Evolutionary conservation across 2,888 invertebrate species (phyloP).

Genomic region (Entomobrya multifasciata): DNA sequence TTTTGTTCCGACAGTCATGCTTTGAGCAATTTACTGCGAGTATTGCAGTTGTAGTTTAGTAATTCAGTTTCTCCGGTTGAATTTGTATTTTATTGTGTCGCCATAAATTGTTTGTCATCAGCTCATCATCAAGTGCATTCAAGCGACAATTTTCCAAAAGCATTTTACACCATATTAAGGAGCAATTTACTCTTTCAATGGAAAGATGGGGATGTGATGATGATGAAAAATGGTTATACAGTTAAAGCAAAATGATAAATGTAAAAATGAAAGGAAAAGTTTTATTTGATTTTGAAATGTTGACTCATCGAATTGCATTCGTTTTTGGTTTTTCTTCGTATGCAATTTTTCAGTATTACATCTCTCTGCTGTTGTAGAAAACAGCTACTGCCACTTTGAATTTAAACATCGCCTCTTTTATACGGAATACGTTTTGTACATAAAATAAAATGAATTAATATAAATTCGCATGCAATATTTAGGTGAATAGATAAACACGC

Average conservation of each 20-base stretch:
- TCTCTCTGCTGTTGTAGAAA: background rate
- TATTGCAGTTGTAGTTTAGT: constrained; percentile 9
- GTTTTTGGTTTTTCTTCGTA: background rate
- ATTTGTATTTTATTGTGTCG: constrained; percentile 49
- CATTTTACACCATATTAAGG: constrained; percentile 47
- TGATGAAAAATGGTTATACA: constrained; percentile 13
- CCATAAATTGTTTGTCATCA: constrained; percentile 66
- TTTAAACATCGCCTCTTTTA: background rate
- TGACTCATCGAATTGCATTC: constrained; percentile 15
- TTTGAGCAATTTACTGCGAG: constrained; percentile 6
- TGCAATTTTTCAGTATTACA: background rate
- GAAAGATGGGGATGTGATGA: background rate
- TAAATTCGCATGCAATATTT: background rate
- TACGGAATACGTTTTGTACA: background rate
- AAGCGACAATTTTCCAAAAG: constrained; percentile 51
- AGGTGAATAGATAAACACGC: background rate
- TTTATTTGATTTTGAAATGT: constrained; percentile 30
- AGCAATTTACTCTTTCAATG: constrained; percentile 48
- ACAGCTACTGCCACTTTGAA: background rate
- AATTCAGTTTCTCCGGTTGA: constrained; percentile 30
- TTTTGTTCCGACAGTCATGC: background rate
- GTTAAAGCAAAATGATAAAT: constrained; percentile 17
- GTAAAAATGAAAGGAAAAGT: constrained; percentile 19
- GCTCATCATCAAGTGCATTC: constrained; percentile 57
- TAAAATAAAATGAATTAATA: background rate